Base-by-base conservation (phyloP, 2,888 invertebrate genomes). In the Tenthredo amoena region DNA sequence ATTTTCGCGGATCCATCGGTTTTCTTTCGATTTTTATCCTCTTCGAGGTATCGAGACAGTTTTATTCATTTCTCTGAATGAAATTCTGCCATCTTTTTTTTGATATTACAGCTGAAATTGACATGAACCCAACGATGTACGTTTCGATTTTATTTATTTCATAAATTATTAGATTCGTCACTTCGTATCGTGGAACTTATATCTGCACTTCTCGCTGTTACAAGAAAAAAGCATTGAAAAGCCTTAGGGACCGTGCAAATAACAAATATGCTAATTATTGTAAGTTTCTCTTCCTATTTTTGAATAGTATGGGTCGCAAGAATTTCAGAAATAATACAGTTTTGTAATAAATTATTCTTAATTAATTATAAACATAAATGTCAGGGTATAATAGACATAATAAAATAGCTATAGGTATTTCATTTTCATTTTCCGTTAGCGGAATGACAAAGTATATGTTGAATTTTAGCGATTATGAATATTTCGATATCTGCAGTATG, bases 341-440 rank as follows among this genome's bases (percentile, higher is more conserved):
- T 37, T 71, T 71, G 6, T 74, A 74, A n/a, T 74, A 21, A 74
- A 43, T 10, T n/a, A 74, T 74, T 74, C 26, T 50, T 77, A 15
- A 62, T 50, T 50, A 77, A 77, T 55, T 50, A 50, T 77, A 31
- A 77, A 50, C 3, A 43, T 74, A n/a, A 74, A 74, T 74, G 74
- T 55, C 77, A 77, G 77, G 77, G 77, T 77, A 77, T 18, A 26
- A 55, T 50, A 50, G 10, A 55, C 47, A n/a, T 34, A 77, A 77
- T 50, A 18, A 55, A 55, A 77, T 77, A 55, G 77, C 40, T 55
- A 18, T 77, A 74, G 31, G 10, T 74, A n/a, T 77, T 43, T 43
- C 3, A 74, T 10, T 74, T 74, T 7, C n/a, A 74, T 74, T 74
- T 9, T 74, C 31, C 1, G 43, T 10, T 12, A 43, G n/a, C 43